phyloP scores from a whole-genome alignment of 2,797 vertebrate species.

The Mormyrops boulengeri region DNA sequence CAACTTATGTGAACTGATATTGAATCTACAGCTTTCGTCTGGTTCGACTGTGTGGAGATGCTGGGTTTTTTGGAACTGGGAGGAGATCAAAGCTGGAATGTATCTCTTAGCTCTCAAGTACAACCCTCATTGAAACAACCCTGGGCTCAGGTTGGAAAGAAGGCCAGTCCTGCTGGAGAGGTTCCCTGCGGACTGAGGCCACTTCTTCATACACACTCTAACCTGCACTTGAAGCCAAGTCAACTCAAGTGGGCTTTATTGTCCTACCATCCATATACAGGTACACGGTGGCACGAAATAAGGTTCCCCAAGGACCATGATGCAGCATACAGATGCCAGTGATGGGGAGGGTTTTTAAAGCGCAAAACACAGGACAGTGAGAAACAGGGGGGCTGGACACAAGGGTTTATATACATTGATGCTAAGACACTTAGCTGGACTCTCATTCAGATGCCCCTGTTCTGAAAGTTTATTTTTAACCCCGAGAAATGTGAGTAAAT shows the following conservation, averaged over 20 bases:
- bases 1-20: not conserved
- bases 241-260: not conserved
- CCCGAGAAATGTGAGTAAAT: not conserved
- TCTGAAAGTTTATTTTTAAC: not conserved
- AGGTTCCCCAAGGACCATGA: not conserved
- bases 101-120: not conserved
- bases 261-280: not conserved
- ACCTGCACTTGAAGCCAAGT: not conserved
- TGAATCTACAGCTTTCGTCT: not conserved
- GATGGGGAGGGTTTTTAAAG: not conserved
- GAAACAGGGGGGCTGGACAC: not conserved
- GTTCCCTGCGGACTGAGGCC: not conserved
- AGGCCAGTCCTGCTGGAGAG: not conserved
- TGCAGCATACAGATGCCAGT: not conserved
- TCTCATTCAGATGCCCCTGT: not conserved
- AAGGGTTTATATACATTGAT: not conserved
- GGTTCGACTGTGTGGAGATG: not conserved
- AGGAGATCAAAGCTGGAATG: not conserved
- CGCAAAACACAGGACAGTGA: not conserved
- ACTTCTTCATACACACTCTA: not conserved
- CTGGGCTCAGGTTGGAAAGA: not conserved
- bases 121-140: not conserved
- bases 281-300: not conserved
- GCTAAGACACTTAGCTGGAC: conserved; percentile 27
- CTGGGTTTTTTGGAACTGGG: not conserved